A percentile compares a stretch with the other conserved stretches of the same genome.
phyloP scores from a whole-genome alignment of 2,113 vertebrate species.

The Muntiacus muntjak region DNA sequence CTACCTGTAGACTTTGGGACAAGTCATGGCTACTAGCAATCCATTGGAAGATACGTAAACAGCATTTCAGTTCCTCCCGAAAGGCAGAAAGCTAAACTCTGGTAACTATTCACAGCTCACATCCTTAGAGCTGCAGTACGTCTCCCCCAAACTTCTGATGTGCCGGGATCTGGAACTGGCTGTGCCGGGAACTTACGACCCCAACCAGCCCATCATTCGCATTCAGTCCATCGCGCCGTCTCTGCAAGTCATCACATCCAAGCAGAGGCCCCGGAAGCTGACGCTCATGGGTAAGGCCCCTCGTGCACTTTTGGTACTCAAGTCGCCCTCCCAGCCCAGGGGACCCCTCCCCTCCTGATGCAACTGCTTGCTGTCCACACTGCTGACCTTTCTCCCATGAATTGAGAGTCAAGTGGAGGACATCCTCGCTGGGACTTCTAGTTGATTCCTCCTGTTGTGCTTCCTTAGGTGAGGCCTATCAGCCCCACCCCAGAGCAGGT shows the following conservation, averaged over 20 bases:
- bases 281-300: constrained; percentile 94
- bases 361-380: not conserved
- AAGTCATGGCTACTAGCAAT: not conserved
- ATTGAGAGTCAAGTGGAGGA: not conserved
- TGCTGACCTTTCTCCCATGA: not conserved
- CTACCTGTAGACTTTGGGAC: not conserved
- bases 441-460: not conserved
- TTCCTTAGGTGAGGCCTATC: fast-evolving
- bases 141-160: constrained; percentile 98
- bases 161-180: constrained; percentile 96
- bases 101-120: constrained; percentile 86
- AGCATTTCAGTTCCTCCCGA: not conserved
- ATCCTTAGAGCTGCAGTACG: constrained; percentile 96
- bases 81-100: not conserved
- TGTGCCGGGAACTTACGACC: constrained; percentile 96
- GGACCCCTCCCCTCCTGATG: not conserved
- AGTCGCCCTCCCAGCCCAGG: not conserved
- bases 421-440: not conserved
- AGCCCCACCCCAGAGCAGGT: fast-evolving
- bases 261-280: constrained; percentile 96
- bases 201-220: constrained; percentile 96
- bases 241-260: constrained; percentile 98
- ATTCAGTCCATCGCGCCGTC: constrained; percentile 97
- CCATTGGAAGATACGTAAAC: not conserved
- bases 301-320: not conserved